Evolutionary conservation across 2,888 invertebrate species (phyloP), one percentile per base, ranked within the genome.

Genomic region (Sclerodermus sp.): DNA sequence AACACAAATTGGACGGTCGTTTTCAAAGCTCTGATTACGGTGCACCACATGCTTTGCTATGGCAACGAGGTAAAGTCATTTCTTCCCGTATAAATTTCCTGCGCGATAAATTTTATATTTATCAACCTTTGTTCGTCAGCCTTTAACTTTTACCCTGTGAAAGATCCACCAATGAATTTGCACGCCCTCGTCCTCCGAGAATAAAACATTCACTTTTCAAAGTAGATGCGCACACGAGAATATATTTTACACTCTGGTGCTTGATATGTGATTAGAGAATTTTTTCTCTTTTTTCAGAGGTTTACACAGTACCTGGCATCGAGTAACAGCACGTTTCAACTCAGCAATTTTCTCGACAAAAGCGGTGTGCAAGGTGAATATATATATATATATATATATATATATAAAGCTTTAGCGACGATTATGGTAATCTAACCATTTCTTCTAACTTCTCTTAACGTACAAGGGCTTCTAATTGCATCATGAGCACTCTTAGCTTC

Each of bases 251-350:
- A 34, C 34, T n/a, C 34, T n/a, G 34, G 12, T 34, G n/a, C 4
- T 34, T 34, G 34, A 12, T n/a, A 12, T 34, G 4, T 12, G 34
- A 41, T 41, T 12, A 29, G 5, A 16, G 41, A 41, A 18, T 18
- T 41, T 41, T 12, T 51, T 57, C 6, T 30, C 12, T 31, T 63
- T 47, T 63, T 55, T 15, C 87, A 97, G 97, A 89, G 99, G 79
- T 99, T 99, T 82, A 97, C 97, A 79, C 99, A 99, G 84, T 99
- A 97, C 83, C 85, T 99, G 83, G 99, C 99, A 55, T 99, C 98
- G 70, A 98, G 96, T 84, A 99, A 98, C 84, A 96, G 97, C 79
- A 94, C 95, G 73, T 97, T 99, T 86, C 96, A 97, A 84, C 88
- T 99, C 77, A 93, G 91, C 82, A 93, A 90, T 84, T 99, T 97